A percentile compares a stretch with the other conserved stretches of the same genome.
These are phyloP conservation scores for Liopterus haemorrhoidalis DNA, from an alignment of 2,888 invertebrate species.

Conservation along the genomic window DNA sequence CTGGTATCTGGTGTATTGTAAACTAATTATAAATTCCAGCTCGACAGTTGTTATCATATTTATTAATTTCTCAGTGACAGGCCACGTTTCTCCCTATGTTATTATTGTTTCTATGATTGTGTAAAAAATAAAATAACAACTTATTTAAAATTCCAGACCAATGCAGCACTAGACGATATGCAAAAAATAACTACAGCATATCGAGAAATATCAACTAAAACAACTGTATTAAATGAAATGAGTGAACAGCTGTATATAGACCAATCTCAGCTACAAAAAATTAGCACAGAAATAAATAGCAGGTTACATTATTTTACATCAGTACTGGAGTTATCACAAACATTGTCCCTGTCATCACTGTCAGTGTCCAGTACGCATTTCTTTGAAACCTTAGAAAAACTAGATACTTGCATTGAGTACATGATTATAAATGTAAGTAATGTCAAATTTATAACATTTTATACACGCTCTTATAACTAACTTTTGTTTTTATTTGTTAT, in stretches of 20 bases:
- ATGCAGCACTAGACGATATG: slow-evolving; percentile 56
- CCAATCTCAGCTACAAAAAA: slow-evolving; percentile 74
- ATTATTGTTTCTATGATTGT: too few relatives aligned
- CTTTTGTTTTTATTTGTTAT: slow-evolving; percentile 9
- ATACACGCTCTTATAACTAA: slow-evolving; percentile 7
- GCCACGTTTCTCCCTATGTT: too few relatives aligned
- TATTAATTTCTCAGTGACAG: slow-evolving; percentile 14
- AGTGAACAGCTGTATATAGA: slow-evolving; percentile 89
- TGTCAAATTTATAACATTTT: slow-evolving; percentile 1
- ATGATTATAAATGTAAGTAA: slow-evolving; percentile 70
- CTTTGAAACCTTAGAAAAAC: slow-evolving; percentile 70
- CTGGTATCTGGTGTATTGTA: too few relatives aligned
- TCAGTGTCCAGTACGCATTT: slow-evolving; percentile 80
- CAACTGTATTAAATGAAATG: slow-evolving; percentile 82
- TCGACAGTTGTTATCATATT: too few relatives aligned
- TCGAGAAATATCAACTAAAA: slow-evolving; percentile 83
- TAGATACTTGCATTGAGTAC: slow-evolving; percentile 83
- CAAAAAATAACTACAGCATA: slow-evolving; percentile 70
- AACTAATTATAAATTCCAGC: too few relatives aligned
- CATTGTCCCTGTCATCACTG: slow-evolving; percentile 71
- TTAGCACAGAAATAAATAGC: slow-evolving; percentile 73
- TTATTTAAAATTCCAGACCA: too few relatives aligned
- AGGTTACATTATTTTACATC: slow-evolving; percentile 81
- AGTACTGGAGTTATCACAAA: slow-evolving; percentile 72
- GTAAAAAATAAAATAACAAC: too few relatives aligned